A percentile compares a stretch with the other conserved stretches of the same genome.
These are phyloP conservation scores for Lithodes maja DNA, from an alignment of 2,888 invertebrate species.

Conservation along the genomic window DNA sequence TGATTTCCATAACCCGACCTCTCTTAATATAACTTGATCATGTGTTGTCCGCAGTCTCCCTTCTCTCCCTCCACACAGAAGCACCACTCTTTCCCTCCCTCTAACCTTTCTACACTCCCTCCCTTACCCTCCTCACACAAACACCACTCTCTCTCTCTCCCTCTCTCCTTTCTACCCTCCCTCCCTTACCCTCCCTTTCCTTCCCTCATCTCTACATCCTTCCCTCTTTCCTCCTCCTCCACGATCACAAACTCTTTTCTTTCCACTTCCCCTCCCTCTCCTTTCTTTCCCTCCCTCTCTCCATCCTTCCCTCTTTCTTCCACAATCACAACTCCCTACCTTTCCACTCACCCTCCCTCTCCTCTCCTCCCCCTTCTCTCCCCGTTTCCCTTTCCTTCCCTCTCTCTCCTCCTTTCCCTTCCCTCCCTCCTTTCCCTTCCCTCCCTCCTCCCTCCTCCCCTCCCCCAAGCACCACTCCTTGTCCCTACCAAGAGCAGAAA, in stretches of 20 bases:
- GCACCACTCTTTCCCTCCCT: neutral
- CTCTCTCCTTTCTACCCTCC: neutral
- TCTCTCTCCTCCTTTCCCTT: neutral
- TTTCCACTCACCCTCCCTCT: neutral
- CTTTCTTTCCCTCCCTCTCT: neutral
- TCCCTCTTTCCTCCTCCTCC: neutral
- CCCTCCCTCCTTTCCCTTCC: neutral
- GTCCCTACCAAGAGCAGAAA: neutral
- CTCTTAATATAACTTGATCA: neutral
- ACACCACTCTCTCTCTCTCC: too few relatives aligned
- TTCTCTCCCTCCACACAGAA: neutral
- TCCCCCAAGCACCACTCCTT: neutral
- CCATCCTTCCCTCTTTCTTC: neutral
- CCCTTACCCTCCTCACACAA: neutral
- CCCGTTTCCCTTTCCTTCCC: neutral
- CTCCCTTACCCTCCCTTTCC: neutral
- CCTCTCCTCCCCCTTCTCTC: neutral
- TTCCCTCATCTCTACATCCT: neutral
- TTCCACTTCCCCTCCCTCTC: neutral
- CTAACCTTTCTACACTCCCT: neutral
- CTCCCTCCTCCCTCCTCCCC: neutral
- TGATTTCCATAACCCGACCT: neutral
- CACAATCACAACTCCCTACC: neutral
- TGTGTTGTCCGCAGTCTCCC: neutral
- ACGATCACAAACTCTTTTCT: neutral